Base-by-base conservation (phyloP, 1,140 invertebrate genomes). In the Bursaphelenchus mucronatus region DNA sequence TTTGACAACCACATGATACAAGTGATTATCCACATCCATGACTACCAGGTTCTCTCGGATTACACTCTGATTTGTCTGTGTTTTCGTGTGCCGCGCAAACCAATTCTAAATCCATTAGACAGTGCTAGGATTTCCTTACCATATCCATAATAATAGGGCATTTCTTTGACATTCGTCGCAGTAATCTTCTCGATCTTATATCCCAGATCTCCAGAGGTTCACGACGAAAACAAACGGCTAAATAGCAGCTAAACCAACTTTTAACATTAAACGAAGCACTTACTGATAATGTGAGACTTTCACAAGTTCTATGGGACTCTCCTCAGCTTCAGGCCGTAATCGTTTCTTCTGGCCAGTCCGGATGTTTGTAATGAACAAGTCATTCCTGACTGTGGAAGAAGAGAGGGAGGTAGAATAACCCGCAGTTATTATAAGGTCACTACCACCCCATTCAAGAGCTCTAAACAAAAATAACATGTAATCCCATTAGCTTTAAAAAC, bases 161-260 rank as follows among this genome's bases (percentile, higher is more conserved):
- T n/a, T 69, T 64, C 50, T 66, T 64, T 21, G 67, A 69, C 78
- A 80, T 80, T 50, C 73, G 58, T 8, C 78, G 59, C 13, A 80
- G 65, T 54, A 80, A 50, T n/a, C 78, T 55, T n/a, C 74, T 56
- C 0, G 71, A 55, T 19, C 69, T 69, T 10, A 80, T 41, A 55
- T 81, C 79, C 78, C 78, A 80, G 44, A 80, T 80, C 61, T 80
- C 78, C 5, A 80, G 63, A 9, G 78, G 78, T 52, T 80, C 75
- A 51, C 64, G 56, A 53, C 77, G 71, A 61, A 80, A 81, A 9
- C 77, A 68, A 7, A 80, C 51, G 15, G 78, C 79, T 59, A 80
- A 41, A 59, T 80, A 80, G 44, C 78, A 74, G 9, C 78, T 80
- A 40, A 41, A 79, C 11, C n/a, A n/a, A 46, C 5, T 53, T 10